These are phyloP conservation scores for Blennius ocellaris DNA, from an alignment of 2,113 vertebrate species.

Conservation along the genomic window DNA sequence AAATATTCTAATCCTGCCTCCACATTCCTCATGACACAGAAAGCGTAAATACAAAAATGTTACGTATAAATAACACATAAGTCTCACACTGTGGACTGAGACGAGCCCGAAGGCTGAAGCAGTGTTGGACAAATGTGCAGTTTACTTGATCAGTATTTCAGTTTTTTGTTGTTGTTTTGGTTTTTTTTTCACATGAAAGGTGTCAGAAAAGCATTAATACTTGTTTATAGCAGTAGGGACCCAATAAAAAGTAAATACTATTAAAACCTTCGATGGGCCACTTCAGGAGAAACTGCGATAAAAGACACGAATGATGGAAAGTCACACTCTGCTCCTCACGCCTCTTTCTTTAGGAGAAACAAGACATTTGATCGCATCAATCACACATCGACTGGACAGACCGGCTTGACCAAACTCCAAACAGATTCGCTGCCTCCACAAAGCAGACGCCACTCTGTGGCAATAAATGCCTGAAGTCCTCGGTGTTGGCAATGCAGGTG, in stretches of 20 bases:
- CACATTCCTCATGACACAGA: background rate
- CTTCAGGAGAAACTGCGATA: background rate
- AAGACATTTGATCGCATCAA: slow-evolving; percentile 50
- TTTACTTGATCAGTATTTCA: too few relatives aligned
- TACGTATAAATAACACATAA: slow-evolving; percentile 14
- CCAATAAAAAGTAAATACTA: too few relatives aligned
- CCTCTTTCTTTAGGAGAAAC: slow-evolving; percentile 27
- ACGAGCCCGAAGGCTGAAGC: background rate
- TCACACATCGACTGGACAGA: too few relatives aligned
- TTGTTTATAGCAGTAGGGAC: too few relatives aligned
- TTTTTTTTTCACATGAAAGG: too few relatives aligned
- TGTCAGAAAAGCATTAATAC: background rate
- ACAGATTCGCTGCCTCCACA: slow-evolving; percentile 35
- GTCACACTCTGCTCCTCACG: background rate
- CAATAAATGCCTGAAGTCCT: too few relatives aligned
- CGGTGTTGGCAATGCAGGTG: too few relatives aligned
- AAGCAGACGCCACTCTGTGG: too few relatives aligned
- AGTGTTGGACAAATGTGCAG: too few relatives aligned
- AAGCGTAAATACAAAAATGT: slow-evolving; percentile 30
- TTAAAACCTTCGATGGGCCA: too few relatives aligned
- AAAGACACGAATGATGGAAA: background rate
- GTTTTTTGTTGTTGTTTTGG: too few relatives aligned
- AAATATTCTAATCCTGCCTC: slow-evolving; percentile 56
- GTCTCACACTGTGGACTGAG: background rate
- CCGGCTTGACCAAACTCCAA: too few relatives aligned